Base-by-base conservation (phyloP, 2,888 invertebrate species). In the Heteropelma amictum region DNA sequence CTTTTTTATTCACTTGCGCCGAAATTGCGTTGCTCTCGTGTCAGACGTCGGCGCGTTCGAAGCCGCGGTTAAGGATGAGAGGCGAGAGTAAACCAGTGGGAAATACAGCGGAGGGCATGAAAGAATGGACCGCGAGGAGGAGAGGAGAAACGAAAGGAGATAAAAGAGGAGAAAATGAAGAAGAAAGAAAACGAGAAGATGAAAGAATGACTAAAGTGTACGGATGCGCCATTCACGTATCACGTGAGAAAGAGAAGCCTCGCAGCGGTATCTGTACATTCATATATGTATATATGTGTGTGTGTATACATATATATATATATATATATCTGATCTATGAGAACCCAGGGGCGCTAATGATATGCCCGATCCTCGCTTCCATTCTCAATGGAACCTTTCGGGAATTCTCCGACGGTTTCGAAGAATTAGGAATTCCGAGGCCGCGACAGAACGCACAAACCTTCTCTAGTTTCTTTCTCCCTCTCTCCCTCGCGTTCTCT, bases 341-440 rank as follows among this genome's bases (percentile, higher is more conserved):
- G 74, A 65, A 74, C 28, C 51, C 86, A 83, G 83, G 85, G 78
- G 84, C 84, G 84, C 87, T 89, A 88, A 88, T 88, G 88, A 88
- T 87, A 88, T 88, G 88, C 87, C 82, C 81, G 85, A 83, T 81
- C 83, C 81, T 78, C 77, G 72, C 76, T 33, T 45, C 38, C 54
- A 26, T 35, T 72, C 81, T 81, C 87, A 87, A 87, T 88, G 87
- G 86, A 82, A 85, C 85, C 88, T 88, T 88, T 88, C 87, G 86
- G 86, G 89, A 88, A 89, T 89, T 88, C 88, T 85, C 83, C 86
- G 86, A 84, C 87, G 87, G 86, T 88, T 89, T 89, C 88, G 88
- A 86, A 84, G 89, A 89, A 88, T 89, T 87, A 88, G 88, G 88
- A 88, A 89, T 88, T 88, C 88, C 88, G 87, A 87, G 85, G 85